These are phyloP conservation scores for Drosophila kuntzei DNA, from an alignment of 2,888 invertebrate genomes.

Conservation along the genomic window DNA sequence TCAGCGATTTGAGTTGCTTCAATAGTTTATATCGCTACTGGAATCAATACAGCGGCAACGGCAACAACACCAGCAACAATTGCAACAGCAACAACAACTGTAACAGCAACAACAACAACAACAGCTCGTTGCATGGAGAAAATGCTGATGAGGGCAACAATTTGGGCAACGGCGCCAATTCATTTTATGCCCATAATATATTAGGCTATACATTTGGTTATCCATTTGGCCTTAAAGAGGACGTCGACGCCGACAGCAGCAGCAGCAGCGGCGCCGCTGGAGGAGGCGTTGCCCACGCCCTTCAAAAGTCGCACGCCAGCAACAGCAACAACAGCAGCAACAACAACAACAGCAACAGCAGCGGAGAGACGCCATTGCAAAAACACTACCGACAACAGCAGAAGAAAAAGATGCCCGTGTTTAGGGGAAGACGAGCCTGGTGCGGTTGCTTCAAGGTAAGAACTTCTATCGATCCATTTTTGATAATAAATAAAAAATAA, in stretches of 20 bases:
- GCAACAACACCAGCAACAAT: constrained; percentile 34
- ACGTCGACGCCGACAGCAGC: constrained; percentile 42
- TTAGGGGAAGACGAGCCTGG: constrained; percentile 87
- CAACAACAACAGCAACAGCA: constrained; percentile 13
- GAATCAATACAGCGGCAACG: constrained; percentile 67
- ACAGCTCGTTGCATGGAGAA: constrained; percentile 44
- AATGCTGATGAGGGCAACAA: constrained; percentile 65
- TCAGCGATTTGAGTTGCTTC: constrained; percentile 87
- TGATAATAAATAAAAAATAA: too few relatives aligned
- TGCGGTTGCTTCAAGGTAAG: constrained; percentile 94
- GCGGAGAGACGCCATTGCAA: constrained; percentile 84
- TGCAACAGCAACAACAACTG: constrained; percentile 14
- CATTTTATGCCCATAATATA: constrained; percentile 84
- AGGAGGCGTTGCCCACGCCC: constrained; percentile 22
- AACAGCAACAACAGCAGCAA: constrained; percentile 16
- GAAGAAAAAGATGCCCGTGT: constrained; percentile 88
- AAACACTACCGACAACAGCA: constrained; percentile 85
- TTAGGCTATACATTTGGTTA: constrained; percentile 84
- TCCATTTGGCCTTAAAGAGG: constrained; percentile 75
- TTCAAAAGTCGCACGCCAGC: constrained; percentile 33
- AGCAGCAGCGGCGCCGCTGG: constrained; percentile 26
- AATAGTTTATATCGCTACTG: constrained; percentile 83
- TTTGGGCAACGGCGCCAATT: constrained; percentile 67
- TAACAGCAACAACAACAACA: constrained; percentile 18
- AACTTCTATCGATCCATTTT: not conserved